These are phyloP conservation scores for Scleropages formosus DNA, from an alignment of 2,797 vertebrate genomes.

Conservation along the genomic window DNA sequence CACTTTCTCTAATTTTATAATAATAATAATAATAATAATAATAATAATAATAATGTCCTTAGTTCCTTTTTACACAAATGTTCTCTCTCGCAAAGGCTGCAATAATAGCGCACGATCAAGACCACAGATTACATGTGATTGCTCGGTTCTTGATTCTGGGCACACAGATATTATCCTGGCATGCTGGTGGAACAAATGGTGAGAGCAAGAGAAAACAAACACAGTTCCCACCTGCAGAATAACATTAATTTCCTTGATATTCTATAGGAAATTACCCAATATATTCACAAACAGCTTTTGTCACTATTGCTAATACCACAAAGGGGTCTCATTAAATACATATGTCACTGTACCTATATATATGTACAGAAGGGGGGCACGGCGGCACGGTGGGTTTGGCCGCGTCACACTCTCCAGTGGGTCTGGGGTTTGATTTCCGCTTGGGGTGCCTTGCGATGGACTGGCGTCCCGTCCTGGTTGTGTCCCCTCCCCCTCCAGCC, in stretches of 20 bases:
- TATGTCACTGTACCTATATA: background rate
- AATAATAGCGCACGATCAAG: constrained; percentile 35
- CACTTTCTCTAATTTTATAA: background rate
- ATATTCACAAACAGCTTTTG: background rate
- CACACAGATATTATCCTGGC: constrained; percentile 33
- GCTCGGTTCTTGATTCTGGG: constrained; percentile 35
- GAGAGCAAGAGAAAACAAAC: constrained; percentile 28
- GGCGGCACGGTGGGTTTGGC: no score
- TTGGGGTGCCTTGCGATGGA: no score
- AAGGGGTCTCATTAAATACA: background rate
- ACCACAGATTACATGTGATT: constrained; percentile 40
- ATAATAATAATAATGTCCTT: background rate
- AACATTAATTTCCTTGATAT: constrained; percentile 24
- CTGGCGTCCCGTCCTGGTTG: no score
- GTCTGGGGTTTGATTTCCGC: no score
- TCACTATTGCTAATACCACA: constrained; percentile 1
- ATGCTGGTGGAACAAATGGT: constrained; percentile 36
- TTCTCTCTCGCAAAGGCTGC: constrained; percentile 36
- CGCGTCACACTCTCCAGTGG: no score
- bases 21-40: constrained; percentile 5
- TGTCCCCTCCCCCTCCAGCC: no score
- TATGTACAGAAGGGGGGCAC: no score
- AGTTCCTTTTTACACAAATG: background rate
- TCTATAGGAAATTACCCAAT: background rate
- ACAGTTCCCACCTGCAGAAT: constrained; percentile 41